phyloP scores from a whole-genome alignment of 1,140 invertebrate genomes.

The Leptopilina boulardi region DNA sequence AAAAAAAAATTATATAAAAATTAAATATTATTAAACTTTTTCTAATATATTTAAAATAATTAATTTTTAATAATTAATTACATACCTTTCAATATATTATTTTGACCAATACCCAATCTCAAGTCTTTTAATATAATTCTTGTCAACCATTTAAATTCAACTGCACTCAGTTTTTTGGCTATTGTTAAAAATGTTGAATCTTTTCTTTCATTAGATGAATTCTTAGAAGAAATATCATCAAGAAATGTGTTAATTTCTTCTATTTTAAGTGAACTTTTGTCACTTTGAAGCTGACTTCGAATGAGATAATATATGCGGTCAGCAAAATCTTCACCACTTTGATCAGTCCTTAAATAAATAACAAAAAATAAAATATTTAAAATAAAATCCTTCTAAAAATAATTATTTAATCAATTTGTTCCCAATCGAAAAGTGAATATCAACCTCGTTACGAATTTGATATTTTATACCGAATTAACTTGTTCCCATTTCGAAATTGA shows the following conservation, averaged over 20 bases:
- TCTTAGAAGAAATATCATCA: conserved; percentile 81
- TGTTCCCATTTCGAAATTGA: too few species aligned
- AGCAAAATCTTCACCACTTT: conserved; percentile 82
- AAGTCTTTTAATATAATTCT: conserved; percentile 91
- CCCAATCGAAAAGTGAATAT: too few species aligned
- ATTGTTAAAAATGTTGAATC: conserved; percentile 66
- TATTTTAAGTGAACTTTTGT: conserved; percentile 76
- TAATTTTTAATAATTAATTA: conserved; percentile 67
- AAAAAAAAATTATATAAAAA: not conserved
- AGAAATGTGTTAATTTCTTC: conserved; percentile 83
- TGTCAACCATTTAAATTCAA: conserved; percentile 93
- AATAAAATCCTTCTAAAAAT: too few species aligned
- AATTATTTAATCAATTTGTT: too few species aligned
- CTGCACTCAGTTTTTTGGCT: conserved; percentile 67
- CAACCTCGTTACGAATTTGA: too few species aligned
- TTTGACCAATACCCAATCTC: conserved; percentile 83
- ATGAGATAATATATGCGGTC: conserved; percentile 84
- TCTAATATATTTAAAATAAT: not conserved
- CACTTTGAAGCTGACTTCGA: conserved; percentile 78
- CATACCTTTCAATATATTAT: conserved; percentile 80
- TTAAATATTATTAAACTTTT: not conserved
- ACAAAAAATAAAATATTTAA: not conserved
- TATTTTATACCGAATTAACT: too few species aligned
- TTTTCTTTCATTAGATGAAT: conserved; percentile 75
- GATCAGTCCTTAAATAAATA: conserved; percentile 17